phyloP scores from a whole-genome alignment of 1,140 invertebrate species.

The Proales similis region DNA sequence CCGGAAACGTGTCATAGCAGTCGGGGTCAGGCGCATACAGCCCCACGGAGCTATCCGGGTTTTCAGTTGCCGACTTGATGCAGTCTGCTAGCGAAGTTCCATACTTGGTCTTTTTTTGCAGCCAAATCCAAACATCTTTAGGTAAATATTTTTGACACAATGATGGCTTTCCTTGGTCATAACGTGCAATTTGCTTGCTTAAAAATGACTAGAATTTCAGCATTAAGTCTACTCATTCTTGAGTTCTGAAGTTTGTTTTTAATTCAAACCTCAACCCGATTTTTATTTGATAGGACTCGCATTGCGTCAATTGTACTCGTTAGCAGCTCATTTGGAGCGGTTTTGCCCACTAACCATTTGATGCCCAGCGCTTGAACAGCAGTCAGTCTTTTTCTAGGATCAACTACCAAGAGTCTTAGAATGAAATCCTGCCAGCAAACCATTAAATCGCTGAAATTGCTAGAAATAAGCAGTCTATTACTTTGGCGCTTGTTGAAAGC shows the following conservation, averaged over 20 bases:
- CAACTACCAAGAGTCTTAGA: not conserved
- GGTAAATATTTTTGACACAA: conserved; percentile 28
- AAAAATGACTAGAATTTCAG: not conserved
- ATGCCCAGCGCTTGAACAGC: conserved; percentile 22
- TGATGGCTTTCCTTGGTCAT: conserved; percentile 3
- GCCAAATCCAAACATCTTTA: conserved; percentile 33
- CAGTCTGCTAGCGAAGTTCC: conserved; percentile 35
- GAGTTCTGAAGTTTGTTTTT: not conserved
- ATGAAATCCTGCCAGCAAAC: too few relatives aligned
- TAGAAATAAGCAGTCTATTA: too few relatives aligned
- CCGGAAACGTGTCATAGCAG: conserved; percentile 43
- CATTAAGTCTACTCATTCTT: not conserved
- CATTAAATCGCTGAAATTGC: too few relatives aligned
- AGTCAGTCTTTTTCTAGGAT: conserved; percentile 22
- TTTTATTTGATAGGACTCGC: conserved; percentile 34
- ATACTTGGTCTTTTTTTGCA: conserved; percentile 24
- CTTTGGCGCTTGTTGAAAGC: conserved; percentile 21
- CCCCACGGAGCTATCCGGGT: conserved; percentile 1
- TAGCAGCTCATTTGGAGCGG: conserved; percentile 15
- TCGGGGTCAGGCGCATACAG: conserved; percentile 42
- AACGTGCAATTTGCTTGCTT: conserved; percentile 16
- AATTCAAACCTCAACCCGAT: conserved; percentile 10
- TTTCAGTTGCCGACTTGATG: conserved; percentile 33
- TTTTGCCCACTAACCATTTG: conserved; percentile 23
- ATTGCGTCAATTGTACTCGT: conserved; percentile 12